Evolutionary conservation across 1,140 invertebrate genomes (phyloP).

Genomic region (Agrilus planipennis): DNA sequence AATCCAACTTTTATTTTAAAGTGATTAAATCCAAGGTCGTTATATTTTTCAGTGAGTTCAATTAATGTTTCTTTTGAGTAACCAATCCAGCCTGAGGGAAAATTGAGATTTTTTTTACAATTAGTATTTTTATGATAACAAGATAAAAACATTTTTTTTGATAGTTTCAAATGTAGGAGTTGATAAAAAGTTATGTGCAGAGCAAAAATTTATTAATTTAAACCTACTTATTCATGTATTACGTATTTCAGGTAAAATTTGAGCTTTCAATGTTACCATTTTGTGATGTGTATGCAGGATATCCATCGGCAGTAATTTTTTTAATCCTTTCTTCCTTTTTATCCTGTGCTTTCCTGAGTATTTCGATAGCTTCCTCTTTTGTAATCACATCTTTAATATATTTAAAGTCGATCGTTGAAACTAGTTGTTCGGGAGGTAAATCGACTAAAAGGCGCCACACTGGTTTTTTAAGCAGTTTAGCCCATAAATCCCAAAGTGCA

Average conservation of each 20-base stretch:
- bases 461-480: slow-evolving; percentile 68
- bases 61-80: slow-evolving; percentile 59
- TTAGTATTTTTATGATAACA: no score
- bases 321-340: slow-evolving; percentile 49
- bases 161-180: background rate
- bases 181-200: background rate
- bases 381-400: slow-evolving; percentile 69
- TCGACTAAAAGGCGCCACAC: slow-evolving; percentile 77
- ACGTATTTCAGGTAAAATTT: background rate
- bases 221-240: no score
- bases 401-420: slow-evolving; percentile 78
- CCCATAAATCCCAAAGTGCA: slow-evolving; percentile 87
- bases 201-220: no score
- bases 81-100: slow-evolving; percentile 72
- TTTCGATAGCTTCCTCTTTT: slow-evolving; percentile 62
- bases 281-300: slow-evolving; percentile 70
- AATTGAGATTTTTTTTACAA: no score
- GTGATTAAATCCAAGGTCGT: slow-evolving; percentile 60
- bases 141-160: no score
- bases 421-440: slow-evolving; percentile 67
- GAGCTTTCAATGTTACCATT: slow-evolving; percentile 38
- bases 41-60: slow-evolving; percentile 56
- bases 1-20: slow-evolving; percentile 89
- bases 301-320: slow-evolving; percentile 46
- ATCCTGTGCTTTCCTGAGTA: slow-evolving; percentile 47